phyloP scores from a whole-genome alignment of 1,140 invertebrate genomes.

The Bombus terrestris region DNA sequence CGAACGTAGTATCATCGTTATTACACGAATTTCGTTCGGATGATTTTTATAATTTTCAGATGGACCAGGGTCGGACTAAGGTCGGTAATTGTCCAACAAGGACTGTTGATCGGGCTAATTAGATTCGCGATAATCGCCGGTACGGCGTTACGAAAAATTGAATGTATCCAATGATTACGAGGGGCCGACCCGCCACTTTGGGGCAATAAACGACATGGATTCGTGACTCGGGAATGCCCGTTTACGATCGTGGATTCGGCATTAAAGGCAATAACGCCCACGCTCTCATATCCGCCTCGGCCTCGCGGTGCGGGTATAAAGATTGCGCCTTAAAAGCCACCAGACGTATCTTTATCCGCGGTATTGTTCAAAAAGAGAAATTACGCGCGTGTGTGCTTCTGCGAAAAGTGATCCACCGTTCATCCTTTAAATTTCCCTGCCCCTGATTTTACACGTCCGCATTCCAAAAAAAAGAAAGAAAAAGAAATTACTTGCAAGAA shows the following conservation, averaged over 20 bases:
- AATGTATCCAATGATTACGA: conserved; percentile 21
- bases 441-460: not conserved
- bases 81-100: not conserved
- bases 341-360: conserved; percentile 14
- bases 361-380: conserved; percentile 31
- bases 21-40: conserved; percentile 9
- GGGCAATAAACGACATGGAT: conserved; percentile 51
- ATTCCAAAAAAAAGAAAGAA: not conserved
- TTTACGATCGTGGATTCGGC: conserved; percentile 46
- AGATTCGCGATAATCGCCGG: conserved; percentile 39
- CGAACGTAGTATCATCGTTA: conserved; percentile 3
- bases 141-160: conserved; percentile 49
- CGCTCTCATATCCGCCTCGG: conserved; percentile 1
- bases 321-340: conserved; percentile 25
- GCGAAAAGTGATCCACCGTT: conserved; percentile 17
- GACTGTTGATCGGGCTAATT: conserved; percentile 34
- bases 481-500: no score
- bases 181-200: conserved; percentile 31
- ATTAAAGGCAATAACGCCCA: conserved; percentile 56
- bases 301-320: not conserved
- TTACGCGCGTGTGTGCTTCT: not conserved
- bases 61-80: not conserved
- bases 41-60: conserved; percentile 9
- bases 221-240: conserved; percentile 44
- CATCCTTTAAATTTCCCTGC: not conserved